A percentile compares a stretch with the other conserved stretches of the same genome.
Conservation (phyloP, 2,113 vertebrate species). For the Gadus macrocephalus region DNA sequence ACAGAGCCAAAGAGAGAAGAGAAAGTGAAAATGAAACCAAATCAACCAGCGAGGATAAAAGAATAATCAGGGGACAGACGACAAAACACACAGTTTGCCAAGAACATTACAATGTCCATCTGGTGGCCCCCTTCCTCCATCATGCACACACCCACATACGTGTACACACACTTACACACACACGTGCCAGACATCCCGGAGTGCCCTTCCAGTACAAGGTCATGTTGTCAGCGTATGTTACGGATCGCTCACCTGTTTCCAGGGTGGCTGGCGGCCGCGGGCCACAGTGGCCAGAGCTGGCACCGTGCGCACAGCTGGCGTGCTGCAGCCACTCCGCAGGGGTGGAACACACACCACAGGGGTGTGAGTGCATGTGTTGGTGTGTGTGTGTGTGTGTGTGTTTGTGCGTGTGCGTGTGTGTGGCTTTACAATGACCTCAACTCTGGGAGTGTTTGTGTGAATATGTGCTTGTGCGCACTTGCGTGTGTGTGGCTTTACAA, state of each 20-base stretch:
- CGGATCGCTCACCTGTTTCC: slow-evolving; percentile 60
- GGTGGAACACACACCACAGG: background rate
- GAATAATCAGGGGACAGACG: slow-evolving; percentile 1
- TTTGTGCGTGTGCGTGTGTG: background rate
- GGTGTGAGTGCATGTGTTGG: background rate
- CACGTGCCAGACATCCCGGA: background rate
- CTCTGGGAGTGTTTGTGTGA: slow-evolving; percentile 3
- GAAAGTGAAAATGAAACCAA: slow-evolving; percentile 21
- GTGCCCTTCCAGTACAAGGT: slow-evolving; percentile 67
- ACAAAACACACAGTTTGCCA: slow-evolving; percentile 50
- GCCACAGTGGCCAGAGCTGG: slow-evolving; percentile 33
- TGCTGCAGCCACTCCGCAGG: background rate
- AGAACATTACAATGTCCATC: slow-evolving; percentile 73
- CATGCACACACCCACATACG: slow-evolving; percentile 7
- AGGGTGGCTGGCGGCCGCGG: slow-evolving; percentile 48
- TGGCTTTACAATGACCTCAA: slow-evolving; percentile 6
- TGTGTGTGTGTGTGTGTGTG: background rate
- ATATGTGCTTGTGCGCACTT: background rate
- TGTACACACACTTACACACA: too few relatives aligned
- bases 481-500: background rate
- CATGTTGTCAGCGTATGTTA: slow-evolving; percentile 67
- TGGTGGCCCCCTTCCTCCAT: slow-evolving; percentile 57
- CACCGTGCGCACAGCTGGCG: too few relatives aligned
- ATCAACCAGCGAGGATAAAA: background rate
- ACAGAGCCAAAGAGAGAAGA: slow-evolving; percentile 16